Percentiles rank a stretch among this genome's conserved stretches.
These are phyloP conservation scores for Icerya purchasi DNA, from an alignment of 2,888 invertebrate genomes.

Conservation along the genomic window DNA sequence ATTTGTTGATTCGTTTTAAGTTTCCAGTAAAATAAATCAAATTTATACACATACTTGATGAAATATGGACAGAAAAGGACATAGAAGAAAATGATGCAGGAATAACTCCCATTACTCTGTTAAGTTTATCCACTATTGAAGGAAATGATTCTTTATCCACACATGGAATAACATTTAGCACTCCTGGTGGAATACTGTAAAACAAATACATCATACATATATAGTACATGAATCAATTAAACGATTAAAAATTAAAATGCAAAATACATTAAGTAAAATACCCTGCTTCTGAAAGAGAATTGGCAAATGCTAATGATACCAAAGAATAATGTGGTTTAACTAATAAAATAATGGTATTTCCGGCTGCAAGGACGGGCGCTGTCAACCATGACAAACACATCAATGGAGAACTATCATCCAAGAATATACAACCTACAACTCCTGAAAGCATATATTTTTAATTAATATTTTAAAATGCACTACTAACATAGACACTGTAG, in stretches of 20 bases:
- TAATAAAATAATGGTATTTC: background rate
- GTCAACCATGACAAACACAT: background rate
- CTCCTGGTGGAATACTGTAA: constrained; percentile 3
- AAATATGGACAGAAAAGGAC: background rate
- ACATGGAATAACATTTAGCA: constrained; percentile 4
- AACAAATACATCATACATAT: background rate
- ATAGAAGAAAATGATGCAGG: background rate
- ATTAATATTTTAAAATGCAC: no score
- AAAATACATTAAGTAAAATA: background rate
- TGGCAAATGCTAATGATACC: constrained; percentile 3
- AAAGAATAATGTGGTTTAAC: constrained; percentile 4
- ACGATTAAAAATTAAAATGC: background rate
- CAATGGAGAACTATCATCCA: constrained; percentile 5
- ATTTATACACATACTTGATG: no score
- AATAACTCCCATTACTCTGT: constrained; percentile 1
- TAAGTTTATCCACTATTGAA: background rate
- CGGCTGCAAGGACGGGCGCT: background rate
- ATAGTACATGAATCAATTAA: background rate
- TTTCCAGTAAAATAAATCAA: no score
- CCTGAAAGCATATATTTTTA: no score
- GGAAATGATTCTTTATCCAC: constrained; percentile 1
- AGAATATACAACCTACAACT: background rate
- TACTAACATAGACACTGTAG: no score
- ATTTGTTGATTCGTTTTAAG: no score
- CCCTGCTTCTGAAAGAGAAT: background rate